phyloP scores from a whole-genome alignment of 2,797 vertebrate genomes.

The Yasuhikotakia modesta region DNA sequence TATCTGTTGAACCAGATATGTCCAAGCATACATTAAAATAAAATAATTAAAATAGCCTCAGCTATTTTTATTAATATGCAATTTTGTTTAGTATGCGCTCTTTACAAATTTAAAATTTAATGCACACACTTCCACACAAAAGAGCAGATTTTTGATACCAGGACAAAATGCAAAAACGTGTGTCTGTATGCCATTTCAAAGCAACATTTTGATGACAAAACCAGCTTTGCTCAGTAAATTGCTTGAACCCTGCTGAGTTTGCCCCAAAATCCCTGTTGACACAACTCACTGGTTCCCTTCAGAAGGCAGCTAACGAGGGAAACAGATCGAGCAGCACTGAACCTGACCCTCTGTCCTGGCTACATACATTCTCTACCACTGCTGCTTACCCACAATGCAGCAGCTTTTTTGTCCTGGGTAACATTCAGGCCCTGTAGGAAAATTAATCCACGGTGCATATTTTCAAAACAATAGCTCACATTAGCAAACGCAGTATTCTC shows the following conservation, averaged over 20 bases:
- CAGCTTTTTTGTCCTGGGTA: background rate
- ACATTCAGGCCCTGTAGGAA: background rate
- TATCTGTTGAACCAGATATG: slow-evolving; percentile 25
- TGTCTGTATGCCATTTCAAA: slow-evolving; percentile 4
- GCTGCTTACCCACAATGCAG: slow-evolving; percentile 68
- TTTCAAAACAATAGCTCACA: slow-evolving; percentile 41
- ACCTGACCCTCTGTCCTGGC: slow-evolving; percentile 64
- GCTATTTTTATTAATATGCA: too few relatives aligned
- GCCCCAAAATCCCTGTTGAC: slow-evolving; percentile 45
- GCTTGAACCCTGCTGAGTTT: slow-evolving; percentile 29
- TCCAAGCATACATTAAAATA: slow-evolving; percentile 17
- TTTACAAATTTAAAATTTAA: background rate
- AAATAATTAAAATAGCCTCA: slow-evolving; percentile 29
- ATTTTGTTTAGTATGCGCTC: slow-evolving; percentile 11
- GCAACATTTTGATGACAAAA: slow-evolving; percentile 32
- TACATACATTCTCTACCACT: slow-evolving; percentile 70
- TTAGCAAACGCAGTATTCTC: slow-evolving; percentile 1
- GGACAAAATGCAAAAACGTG: slow-evolving; percentile 18
- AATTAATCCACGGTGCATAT: slow-evolving; percentile 38
- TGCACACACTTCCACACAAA: background rate
- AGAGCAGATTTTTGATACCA: background rate
- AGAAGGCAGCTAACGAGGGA: slow-evolving; percentile 43
- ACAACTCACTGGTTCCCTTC: slow-evolving; percentile 34
- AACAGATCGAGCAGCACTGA: slow-evolving; percentile 41
- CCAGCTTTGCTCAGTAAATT: slow-evolving; percentile 24